These are phyloP conservation scores for Stegostoma tigrinum DNA, from an alignment of 2,113 vertebrate species.

Conservation along the genomic window DNA sequence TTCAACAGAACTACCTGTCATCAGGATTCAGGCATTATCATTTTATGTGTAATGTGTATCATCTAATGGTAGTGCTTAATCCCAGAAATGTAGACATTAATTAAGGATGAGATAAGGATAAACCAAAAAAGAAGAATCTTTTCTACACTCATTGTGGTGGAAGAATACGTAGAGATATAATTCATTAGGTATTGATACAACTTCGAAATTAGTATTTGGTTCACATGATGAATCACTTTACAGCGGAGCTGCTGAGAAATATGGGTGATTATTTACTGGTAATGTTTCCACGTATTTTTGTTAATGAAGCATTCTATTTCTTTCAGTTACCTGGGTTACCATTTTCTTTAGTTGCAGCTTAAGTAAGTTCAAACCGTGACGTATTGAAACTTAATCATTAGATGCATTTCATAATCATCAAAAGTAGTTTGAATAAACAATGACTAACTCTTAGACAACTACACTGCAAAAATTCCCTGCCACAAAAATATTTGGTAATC, in stretches of 20 bases:
- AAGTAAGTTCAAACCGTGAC: not conserved
- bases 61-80: not conserved
- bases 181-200: not conserved
- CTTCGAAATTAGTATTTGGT: not conserved
- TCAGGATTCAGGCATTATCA: not conserved
- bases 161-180: not conserved
- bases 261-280: not conserved
- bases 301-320: not conserved
- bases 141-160: not conserved
- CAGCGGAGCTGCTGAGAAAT: not conserved
- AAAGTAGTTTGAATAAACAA: not conserved
- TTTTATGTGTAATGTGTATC: not conserved
- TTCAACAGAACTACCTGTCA: not conserved
- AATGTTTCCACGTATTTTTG: not conserved
- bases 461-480: not conserved
- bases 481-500: not conserved
- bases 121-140: not conserved
- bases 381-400: not conserved
- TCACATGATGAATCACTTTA: not conserved
- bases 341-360: not conserved
- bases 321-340: not conserved
- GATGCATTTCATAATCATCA: not conserved
- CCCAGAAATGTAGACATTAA: not conserved
- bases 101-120: no score
- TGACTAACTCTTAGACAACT: not conserved